These are phyloP conservation scores for Prenolepis imparis DNA, from an alignment of 2,888 invertebrate genomes.

Conservation along the genomic window DNA sequence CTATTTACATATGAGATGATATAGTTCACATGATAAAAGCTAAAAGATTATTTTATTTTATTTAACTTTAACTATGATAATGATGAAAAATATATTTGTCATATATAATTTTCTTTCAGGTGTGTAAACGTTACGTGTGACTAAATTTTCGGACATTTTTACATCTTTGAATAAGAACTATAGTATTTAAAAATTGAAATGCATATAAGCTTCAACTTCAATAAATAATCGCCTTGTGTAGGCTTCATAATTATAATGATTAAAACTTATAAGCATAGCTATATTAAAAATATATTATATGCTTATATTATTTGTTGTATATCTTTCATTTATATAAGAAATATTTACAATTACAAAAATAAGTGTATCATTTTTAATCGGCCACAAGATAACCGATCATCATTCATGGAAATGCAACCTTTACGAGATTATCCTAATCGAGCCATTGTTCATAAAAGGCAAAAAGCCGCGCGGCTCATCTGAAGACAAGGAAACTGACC, in stretches of 20 bases:
- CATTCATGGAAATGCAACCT: background rate
- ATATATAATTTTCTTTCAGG: background rate
- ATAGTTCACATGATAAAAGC: background rate
- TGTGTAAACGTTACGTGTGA: background rate
- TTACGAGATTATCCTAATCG: background rate
- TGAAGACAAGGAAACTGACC: background rate
- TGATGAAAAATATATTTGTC: background rate
- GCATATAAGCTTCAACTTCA: background rate
- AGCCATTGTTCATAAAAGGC: background rate
- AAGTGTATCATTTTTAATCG: background rate
- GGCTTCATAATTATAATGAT: background rate
- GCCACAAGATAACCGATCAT: background rate
- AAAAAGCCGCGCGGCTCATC: background rate
- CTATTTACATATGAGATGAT: conserved; percentile 8
- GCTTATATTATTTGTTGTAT: background rate
- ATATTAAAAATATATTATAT: background rate
- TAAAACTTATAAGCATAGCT: background rate
- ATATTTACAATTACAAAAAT: background rate
- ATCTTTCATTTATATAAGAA: background rate
- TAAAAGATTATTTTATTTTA: background rate
- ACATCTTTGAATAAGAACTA: background rate
- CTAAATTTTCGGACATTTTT: background rate
- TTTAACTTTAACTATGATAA: background rate
- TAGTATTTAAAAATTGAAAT: background rate
- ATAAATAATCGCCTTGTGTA: background rate